Evolutionary conservation across 30 jellyfish, hydroid and myxozoan species (phyloP), one percentile per base, ranked within the genome.

Genomic region (Hydractinia echinata): DNA sequence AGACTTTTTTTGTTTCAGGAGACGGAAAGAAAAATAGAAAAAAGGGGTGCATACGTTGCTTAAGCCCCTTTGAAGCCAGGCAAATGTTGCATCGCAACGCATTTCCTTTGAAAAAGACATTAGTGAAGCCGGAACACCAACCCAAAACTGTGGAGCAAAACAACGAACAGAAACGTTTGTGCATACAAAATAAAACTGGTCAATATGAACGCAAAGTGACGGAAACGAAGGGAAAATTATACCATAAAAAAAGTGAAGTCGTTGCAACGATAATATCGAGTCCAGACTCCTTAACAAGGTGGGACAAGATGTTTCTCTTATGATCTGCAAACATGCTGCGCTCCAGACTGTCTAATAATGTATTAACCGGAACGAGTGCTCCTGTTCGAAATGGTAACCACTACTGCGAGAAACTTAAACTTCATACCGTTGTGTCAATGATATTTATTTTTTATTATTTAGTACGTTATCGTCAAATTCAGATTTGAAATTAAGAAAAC

Each of bases 1-100:
- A 11, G 39, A 13, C 18, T 13, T 6, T 64, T 30, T 30, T 30
- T 30, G 44, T 30, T 30, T 30, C 44, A 30, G 44, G 44, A 30
- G 44, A 30, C 44, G 44, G 44, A 30, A 30, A 30, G 44, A 2
- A 30, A 30, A 30, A 30, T 30, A 30, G 44, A 30, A 30, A 30
- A 30, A 30, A 30, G 44, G 44, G 44, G 44, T 30, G 44, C 44
- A 30, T 30, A 30, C 74, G 74, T 13, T 6, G 74, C 39, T 7
- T 64, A 64, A 64, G 74, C 39, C 74, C 74, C 7, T 64, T 6
- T 51, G 74, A 64, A 64, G 74, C 74, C 9, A 64, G 74, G 2
- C 9, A 13, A 51, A 64, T 64, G 74, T 51, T 64, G 19, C 74
- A 64, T 13, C 74, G 74, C 10, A 51, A 64, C 16, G 7, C 39